phyloP scores from a whole-genome alignment of 2,797 vertebrate genomes.

The Threskiornis aethiopicus region DNA sequence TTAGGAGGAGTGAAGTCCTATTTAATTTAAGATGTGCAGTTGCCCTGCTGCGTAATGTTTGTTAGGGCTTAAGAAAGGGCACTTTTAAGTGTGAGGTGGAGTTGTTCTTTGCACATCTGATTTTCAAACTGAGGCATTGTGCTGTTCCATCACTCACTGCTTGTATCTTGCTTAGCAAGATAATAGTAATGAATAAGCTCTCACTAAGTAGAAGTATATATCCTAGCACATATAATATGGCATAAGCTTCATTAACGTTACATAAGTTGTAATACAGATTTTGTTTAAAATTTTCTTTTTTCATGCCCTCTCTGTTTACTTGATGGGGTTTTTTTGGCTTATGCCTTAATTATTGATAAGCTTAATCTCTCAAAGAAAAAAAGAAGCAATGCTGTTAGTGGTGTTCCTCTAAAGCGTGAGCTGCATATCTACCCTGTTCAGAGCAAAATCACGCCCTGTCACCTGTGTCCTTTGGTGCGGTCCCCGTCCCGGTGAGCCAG shows the following conservation, averaged over 20 bases:
- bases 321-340: background rate
- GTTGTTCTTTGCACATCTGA: background rate
- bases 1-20: background rate
- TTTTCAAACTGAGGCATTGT: background rate
- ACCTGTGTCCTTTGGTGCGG: fast-evolving
- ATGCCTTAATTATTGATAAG: background rate
- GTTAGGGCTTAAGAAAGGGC: background rate
- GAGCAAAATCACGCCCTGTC: background rate
- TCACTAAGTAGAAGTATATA: background rate
- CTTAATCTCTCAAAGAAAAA: background rate
- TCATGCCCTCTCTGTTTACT: background rate
- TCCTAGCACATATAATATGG: background rate
- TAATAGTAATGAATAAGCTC: background rate
- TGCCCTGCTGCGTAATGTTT: background rate
- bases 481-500: background rate
- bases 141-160: background rate
- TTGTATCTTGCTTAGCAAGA: background rate
- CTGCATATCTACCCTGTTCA: background rate
- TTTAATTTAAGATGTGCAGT: background rate
- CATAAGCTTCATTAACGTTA: background rate
- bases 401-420: background rate
- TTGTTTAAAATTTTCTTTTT: background rate
- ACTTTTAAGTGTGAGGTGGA: fast-evolving
- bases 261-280: fast-evolving
- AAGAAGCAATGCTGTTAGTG: background rate